Evolutionary conservation across 2,797 vertebrate genomes (phyloP).

Genomic region (Linurgus olivaceus): DNA sequence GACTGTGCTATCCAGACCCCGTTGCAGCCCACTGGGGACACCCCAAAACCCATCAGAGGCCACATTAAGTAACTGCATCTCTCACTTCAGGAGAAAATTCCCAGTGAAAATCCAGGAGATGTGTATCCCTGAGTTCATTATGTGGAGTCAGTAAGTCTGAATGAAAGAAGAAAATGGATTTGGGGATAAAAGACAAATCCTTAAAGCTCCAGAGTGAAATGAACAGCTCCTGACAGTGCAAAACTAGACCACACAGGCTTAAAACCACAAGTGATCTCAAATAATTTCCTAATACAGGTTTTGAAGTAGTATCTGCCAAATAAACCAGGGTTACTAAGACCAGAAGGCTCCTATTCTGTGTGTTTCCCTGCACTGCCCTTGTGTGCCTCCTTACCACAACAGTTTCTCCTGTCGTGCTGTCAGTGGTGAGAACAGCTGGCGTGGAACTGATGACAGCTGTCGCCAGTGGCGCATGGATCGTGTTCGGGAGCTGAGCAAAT

Average conservation of each 20-base stretch:
- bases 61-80: neutral
- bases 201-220: neutral
- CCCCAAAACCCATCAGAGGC: too few species aligned
- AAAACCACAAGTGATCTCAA: neutral
- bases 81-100: neutral
- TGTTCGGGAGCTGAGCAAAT: constrained; percentile 84
- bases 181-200: neutral
- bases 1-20: too few species aligned
- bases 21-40: too few species aligned
- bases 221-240: neutral
- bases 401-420: constrained; percentile 85
- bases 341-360: neutral
- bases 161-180: neutral
- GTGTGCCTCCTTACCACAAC: constrained; percentile 85
- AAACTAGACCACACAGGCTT: neutral
- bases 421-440: constrained; percentile 86
- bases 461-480: constrained; percentile 84
- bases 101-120: neutral
- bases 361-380: neutral
- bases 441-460: constrained; percentile 88
- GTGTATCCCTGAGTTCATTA: neutral
- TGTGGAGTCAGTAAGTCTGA: neutral
- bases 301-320: neutral
- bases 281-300: neutral
- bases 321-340: neutral